These are phyloP conservation scores for Mungos mungo DNA, from an alignment of 2,113 vertebrate genomes.

Conservation along the genomic window DNA sequence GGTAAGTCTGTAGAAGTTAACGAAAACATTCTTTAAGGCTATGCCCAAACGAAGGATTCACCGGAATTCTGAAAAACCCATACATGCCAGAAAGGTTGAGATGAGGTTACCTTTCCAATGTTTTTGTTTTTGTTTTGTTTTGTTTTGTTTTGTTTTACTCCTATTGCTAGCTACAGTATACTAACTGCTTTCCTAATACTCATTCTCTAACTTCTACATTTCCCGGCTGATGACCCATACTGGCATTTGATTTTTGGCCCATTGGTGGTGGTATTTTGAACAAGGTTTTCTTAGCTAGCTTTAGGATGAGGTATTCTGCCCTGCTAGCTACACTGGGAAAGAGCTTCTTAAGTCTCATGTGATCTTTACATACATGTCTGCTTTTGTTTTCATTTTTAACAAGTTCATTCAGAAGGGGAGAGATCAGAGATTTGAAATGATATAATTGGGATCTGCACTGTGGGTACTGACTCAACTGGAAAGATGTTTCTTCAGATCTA, in stretches of 20 bases:
- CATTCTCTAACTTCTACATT: neutral
- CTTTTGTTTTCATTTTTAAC: slow-evolving; percentile 21
- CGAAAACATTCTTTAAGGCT: slow-evolving; percentile 51
- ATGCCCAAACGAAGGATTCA: neutral
- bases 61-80: neutral
- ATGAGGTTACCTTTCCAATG: neutral
- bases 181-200: neutral
- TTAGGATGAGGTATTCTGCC: slow-evolving; percentile 44
- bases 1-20: slow-evolving; percentile 16
- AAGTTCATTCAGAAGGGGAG: neutral
- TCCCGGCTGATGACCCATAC: neutral
- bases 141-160: neutral
- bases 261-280: neutral
- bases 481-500: neutral
- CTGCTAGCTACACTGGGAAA: slow-evolving; percentile 62
- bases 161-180: neutral
- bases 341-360: neutral
- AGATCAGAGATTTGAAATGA: neutral
- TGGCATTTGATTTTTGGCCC: neutral
- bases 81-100: neutral
- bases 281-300: neutral
- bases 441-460: neutral
- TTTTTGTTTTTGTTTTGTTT: neutral
- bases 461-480: neutral
- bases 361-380: neutral